These are phyloP conservation scores for Lamellibrachia luymesi DNA, from an alignment of 1,140 invertebrate genomes.

Conservation along the genomic window DNA sequence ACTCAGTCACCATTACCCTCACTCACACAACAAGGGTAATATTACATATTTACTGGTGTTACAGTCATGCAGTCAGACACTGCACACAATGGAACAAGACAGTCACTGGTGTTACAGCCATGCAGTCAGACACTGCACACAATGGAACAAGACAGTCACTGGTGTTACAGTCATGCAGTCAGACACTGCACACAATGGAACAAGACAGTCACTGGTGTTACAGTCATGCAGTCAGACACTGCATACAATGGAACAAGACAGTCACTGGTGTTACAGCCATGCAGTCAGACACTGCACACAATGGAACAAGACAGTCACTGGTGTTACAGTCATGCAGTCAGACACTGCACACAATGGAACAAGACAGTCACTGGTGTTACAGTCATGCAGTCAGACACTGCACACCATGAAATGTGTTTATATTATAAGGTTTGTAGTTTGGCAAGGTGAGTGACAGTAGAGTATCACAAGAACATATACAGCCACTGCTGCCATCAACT, in stretches of 20 bases:
- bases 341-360: neutral
- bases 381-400: too few species aligned
- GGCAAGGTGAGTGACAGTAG: too few species aligned
- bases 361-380: neutral
- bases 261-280: neutral
- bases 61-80: neutral
- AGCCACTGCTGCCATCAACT: too few species aligned
- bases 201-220: neutral
- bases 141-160: neutral
- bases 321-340: neutral
- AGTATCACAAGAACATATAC: too few species aligned
- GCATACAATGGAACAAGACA: neutral
- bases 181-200: neutral
- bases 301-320: neutral
- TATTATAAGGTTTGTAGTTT: too few species aligned
- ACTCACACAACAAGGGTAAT: too few species aligned
- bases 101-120: neutral
- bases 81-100: neutral
- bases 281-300: neutral
- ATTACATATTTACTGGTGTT: neutral
- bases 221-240: neutral
- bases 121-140: neutral
- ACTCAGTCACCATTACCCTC: too few species aligned
- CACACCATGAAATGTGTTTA: neutral
- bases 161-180: neutral